Evolutionary conservation across 2,797 vertebrate genomes (phyloP).

Genomic region (Hippoglossus hippoglossus): DNA sequence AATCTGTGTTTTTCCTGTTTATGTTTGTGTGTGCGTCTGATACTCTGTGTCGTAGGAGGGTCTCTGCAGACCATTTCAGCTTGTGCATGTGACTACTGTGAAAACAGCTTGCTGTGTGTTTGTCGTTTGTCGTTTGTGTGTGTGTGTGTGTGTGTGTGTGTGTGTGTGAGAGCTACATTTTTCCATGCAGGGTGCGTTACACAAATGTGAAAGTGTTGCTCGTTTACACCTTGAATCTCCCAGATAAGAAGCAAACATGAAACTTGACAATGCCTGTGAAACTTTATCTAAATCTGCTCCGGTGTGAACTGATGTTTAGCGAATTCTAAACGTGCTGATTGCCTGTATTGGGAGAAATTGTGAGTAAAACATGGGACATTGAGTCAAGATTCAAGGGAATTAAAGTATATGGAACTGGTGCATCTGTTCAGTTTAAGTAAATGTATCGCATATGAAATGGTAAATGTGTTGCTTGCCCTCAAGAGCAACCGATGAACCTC

Average conservation of each 20-base stretch:
- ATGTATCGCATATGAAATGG: background rate
- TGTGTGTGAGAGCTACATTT: background rate
- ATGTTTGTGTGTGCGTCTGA: conserved; percentile 9
- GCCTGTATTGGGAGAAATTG: background rate
- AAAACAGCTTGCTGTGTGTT: conserved; percentile 28
- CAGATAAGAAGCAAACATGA: conserved; percentile 19
- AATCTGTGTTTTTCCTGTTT: background rate
- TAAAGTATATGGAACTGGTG: background rate
- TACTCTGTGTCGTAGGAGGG: conserved; percentile 1
- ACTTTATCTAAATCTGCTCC: background rate
- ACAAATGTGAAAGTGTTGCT: conserved; percentile 32
- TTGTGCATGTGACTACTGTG: conserved; percentile 10
- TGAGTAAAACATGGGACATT: background rate
- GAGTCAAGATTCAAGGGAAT: background rate
- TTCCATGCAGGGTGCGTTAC: conserved; percentile 2
- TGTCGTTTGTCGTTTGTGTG: background rate
- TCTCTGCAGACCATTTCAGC: conserved; percentile 10
- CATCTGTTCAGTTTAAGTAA: conserved; percentile 13
- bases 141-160: background rate
- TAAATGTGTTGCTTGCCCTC: conserved; percentile 25
- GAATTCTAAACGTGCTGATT: background rate
- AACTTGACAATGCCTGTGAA: conserved; percentile 29
- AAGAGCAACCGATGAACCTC: background rate
- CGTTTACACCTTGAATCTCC: conserved; percentile 25
- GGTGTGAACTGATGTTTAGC: background rate